Base-by-base conservation (phyloP, 2,888 invertebrate species). In the Ornithoptera priamus region DNA sequence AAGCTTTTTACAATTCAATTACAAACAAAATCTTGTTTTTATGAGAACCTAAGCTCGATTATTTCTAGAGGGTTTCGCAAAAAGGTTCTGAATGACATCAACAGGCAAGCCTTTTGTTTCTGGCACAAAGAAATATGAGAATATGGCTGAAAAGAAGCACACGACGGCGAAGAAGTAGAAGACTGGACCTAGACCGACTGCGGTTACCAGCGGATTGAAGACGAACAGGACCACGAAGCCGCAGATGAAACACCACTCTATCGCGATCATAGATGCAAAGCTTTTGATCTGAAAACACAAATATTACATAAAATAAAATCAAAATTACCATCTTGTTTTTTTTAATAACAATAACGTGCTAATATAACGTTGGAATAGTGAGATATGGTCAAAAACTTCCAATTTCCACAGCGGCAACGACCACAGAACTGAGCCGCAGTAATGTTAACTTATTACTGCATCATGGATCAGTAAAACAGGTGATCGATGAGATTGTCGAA, bases 51-150 rank as follows among this genome's bases (percentile, higher is more conserved):
- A 53, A 18, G 17, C 53, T 53, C 53, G 5, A n/a, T 53, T 53
- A 5, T 17, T 18, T n/a, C 53, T 17, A 17, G 53, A 18, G 17
- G 53, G 53, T 53, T 53, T 53, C 6, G 53, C 17, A 53, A 61
- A 39, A 2, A 61, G 39, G 18, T 36, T 24, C 59, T 80, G 80
- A 42, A 78, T 74, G 0, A 71, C 74, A 58, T 80, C 77, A 4
- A 77, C 76, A n/a, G 78, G 72, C 50, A 80, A 36, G 0, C 80
- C 78, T 64, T 74, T 77, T 0, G 80, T 80, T 62, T 80, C 80
- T 5, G 79, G 80, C 61, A 78, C 53, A 39, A 56, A 74, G 70
- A 74, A 68, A 24, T 72, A 61, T 22, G 73, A 71, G 67, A 75
- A 79, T 1, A 74, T 15, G 0, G 75, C 69, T 2, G 77, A 74